A percentile compares a stretch with the other conserved stretches of the same genome.
phyloP scores from a whole-genome alignment of 2,797 vertebrate species.

The Natrix natrix region DNA sequence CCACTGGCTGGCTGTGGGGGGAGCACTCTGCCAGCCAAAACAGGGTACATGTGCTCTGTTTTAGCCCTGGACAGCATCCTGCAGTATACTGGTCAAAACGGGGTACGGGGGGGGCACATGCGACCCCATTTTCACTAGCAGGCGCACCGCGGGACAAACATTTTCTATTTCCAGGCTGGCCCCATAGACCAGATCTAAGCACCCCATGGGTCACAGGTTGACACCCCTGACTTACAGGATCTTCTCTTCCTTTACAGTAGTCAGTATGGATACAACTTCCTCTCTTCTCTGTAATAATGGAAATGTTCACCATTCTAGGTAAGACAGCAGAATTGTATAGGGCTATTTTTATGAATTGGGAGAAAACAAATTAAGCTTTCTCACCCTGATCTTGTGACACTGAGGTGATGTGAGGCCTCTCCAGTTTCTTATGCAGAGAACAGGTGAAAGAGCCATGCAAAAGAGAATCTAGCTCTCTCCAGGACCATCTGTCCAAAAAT shows the following conservation, averaged over 20 bases:
- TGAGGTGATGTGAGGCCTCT: neutral
- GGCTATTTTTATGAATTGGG: neutral
- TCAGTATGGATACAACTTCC: neutral
- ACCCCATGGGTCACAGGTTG: too few relatives aligned
- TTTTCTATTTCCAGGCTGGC: too few relatives aligned
- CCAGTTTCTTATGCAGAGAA: neutral
- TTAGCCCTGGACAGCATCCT: too few relatives aligned
- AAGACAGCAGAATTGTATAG: neutral
- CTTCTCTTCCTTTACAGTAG: neutral
- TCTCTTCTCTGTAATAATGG: neutral
- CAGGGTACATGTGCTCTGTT: too few relatives aligned
- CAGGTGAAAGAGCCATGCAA: neutral
- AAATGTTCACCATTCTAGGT: neutral
- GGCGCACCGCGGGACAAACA: accelerated
- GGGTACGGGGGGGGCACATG: too few relatives aligned
- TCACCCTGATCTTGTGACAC: neutral
- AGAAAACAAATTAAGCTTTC: neutral
- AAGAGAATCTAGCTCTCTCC: neutral
- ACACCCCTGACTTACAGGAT: too few relatives aligned
- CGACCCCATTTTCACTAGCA: too few relatives aligned
- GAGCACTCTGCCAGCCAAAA: too few relatives aligned
- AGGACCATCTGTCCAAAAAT: neutral
- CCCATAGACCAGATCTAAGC: too few relatives aligned
- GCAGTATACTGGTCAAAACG: too few relatives aligned
- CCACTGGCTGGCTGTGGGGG: accelerated